Base-by-base conservation (phyloP, 2,888 invertebrate species). In the Epinotia ramella region DNA sequence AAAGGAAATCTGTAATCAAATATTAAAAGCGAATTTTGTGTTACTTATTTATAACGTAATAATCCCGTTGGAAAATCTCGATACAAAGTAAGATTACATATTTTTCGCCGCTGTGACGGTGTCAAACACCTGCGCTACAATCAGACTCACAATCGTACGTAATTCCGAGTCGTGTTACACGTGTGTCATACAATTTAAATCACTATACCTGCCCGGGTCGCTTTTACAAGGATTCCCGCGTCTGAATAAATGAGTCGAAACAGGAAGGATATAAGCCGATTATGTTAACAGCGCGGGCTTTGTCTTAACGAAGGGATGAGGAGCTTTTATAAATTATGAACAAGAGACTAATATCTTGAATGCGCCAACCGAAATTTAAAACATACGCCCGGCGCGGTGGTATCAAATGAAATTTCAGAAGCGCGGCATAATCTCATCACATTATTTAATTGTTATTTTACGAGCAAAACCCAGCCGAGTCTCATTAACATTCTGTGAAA, bases 201-300 rank as follows among this genome's bases (percentile, higher is more conserved):
- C 44, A 60, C 71, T 60, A 60, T 69, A 24, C 53, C 56, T 49
- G 33, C 57, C 24, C 70, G 40, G 40, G 60, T 56, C 67, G 62
- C 63, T 63, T 72, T 72, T 63, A 72, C 56, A 56, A 66, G 66
- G 72, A 76, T 62, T 57, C 76, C 69, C 60, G 66, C 24, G 56
- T 76, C 67, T 76, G 62, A 71, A 76, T 76, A 76, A 72, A 76
- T 72, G 76, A 76, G 71, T 71, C 46, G 62, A 56, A 76, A 67
- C 62, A 66, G 78, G 84, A 80, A 80, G 81, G 81, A 84, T 84
- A 82, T 88, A 91, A 91, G 88, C 88, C 86, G 89, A 90, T 91
- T 91, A 90, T 28, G 72, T 84, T 82, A 87, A 82, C 87, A 87
- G 86, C 84, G 84, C 82, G 80, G 82, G 83, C 81, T 82, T 82